Base-by-base conservation (phyloP, 2,888 invertebrate genomes). In the Hylaea fasciaria region DNA sequence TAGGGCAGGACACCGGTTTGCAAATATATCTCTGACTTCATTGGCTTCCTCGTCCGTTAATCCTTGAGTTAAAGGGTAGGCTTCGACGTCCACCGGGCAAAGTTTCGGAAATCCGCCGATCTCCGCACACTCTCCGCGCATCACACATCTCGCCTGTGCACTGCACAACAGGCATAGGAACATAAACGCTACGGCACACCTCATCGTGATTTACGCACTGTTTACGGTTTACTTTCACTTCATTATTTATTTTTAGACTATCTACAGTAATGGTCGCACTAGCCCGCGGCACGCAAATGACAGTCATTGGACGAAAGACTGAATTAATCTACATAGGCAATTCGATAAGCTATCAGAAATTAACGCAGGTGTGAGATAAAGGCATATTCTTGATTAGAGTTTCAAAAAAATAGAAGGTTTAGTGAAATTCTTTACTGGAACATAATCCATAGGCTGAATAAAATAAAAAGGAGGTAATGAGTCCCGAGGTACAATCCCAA, bases 1-100 rank as follows among this genome's bases (percentile, higher is more conserved):
- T 0, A 95, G 81, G 45, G 89, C 85, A 0, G 96, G 95, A 76
- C 97, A 97, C 69, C 94, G 91, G 0, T 78, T 73, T 49, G 85
- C 82, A 5, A 97, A 82, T 0, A 92, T 73, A 0, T 71, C 57
- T 0, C 81, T 44, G 2, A 82, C 78, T 37, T 83, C 77, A 40
- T 89, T 76, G 0, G 92, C 92, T 0, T 81, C 78, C 3, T 77
- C 69, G 50, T 82, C 67, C 59, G 64, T 74, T 47, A 63, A 93
- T 76, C 12, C 93, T 49, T 72, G 43, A 0, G 82, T 68, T 22
- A 91, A 35, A 0, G 71, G 75, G 12, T 65, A 53, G 0, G 91
- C 77, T 7, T 77, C 78, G 0, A 67, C 71, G 12, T 82, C 53
- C 29, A 77, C 80, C 0, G 72, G 64, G 54, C 92, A 91, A 12